A percentile compares a stretch with the other conserved stretches of the same genome.
These are phyloP conservation scores for Parotocinclus haroldoi DNA, from an alignment of 2,797 vertebrate genomes.

Conservation along the genomic window DNA sequence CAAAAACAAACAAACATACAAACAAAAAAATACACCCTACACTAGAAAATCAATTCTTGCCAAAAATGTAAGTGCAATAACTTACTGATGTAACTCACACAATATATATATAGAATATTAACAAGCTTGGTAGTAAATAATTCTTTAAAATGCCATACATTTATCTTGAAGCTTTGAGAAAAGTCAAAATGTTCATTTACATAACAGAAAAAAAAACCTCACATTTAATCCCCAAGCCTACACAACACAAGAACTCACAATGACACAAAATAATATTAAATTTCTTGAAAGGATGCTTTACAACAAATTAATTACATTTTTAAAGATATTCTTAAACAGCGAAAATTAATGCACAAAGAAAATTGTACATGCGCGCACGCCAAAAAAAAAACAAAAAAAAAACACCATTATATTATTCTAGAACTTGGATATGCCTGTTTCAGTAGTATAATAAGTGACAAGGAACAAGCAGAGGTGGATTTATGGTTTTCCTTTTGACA, in stretches of 20 bases:
- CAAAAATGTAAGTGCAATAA: conserved; percentile 79
- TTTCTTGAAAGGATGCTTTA: conserved; percentile 59
- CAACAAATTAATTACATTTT: conserved; percentile 60
- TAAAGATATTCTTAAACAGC: conserved; percentile 54
- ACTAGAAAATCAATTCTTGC: conserved; percentile 32
- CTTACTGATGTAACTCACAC: conserved; percentile 78
- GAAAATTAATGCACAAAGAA: conserved; percentile 59
- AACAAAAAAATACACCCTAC: too few species aligned
- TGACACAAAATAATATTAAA: conserved; percentile 55
- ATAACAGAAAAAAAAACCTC: conserved; percentile 41
- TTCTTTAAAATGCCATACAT: conserved; percentile 57
- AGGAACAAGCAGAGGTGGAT: conserved; percentile 37
- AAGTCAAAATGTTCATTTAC: conserved; percentile 34
- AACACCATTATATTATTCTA: conserved; percentile 61
- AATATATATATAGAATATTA: conserved; percentile 60
- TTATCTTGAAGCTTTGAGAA: conserved; percentile 61
- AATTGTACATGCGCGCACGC: conserved; percentile 61
- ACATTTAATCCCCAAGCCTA: conserved; percentile 44
- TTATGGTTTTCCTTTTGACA: conserved; percentile 23
- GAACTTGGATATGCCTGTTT: conserved; percentile 70
- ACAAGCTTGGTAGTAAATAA: conserved; percentile 62
- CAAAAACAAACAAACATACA: conserved; percentile 6
- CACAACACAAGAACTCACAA: conserved; percentile 42
- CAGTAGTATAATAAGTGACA: conserved; percentile 74
- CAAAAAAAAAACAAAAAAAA: conserved; percentile 52